Evolutionary conservation across 2,113 vertebrate genomes (phyloP), one percentile per base, ranked within the genome.

Genomic region (Geococcyx californianus): DNA sequence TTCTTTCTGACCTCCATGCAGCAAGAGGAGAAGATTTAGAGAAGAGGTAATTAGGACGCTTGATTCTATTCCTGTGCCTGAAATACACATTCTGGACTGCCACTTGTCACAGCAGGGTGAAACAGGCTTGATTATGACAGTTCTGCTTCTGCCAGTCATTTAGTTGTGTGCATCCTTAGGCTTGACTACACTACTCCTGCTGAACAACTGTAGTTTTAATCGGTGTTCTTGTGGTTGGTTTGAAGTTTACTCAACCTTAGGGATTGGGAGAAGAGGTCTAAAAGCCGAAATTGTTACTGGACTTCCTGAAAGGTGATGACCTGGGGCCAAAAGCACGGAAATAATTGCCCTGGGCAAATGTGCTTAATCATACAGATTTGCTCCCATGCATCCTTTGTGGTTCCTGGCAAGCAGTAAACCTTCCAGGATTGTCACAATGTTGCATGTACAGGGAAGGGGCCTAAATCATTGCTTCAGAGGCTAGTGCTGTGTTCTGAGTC

Each of bases 51-150:
- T 96, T 94, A 81, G 95, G 93, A 76, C 94, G 63, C 45, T 89
- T 86, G 93, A 19, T 95, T 94, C 91, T 97, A 93, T 95, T 96
- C 76, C 68, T 93, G 93, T 91, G 74, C 74, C 63, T 94, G 90
- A 91, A 92, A 70, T 93, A 84, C 29, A 63, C 47, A 12, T 94
- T 96, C 72, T 67, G 87, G 93, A 68, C 84, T 85, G 81, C 93
- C 78, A 34, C 83, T 90, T 74, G 82, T 94, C 47, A 59, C 89
- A 84, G 94, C 87, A 90, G 88, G 49, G 59, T 36, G 76, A 77
- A 44, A 78, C 51, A 36, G 26, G 33, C 63, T 91, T 87, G 45
- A 8, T 89, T 87, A 29, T 38, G 62, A 51, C 58, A 58, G 60
- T 82, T 82, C 36, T 85, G 36, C 63, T 91, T 91, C 91, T 94